These are phyloP conservation scores for Crossaster papposus DNA, from an alignment of 53 echinoderm and acorn worm species.

Conservation along the genomic window DNA sequence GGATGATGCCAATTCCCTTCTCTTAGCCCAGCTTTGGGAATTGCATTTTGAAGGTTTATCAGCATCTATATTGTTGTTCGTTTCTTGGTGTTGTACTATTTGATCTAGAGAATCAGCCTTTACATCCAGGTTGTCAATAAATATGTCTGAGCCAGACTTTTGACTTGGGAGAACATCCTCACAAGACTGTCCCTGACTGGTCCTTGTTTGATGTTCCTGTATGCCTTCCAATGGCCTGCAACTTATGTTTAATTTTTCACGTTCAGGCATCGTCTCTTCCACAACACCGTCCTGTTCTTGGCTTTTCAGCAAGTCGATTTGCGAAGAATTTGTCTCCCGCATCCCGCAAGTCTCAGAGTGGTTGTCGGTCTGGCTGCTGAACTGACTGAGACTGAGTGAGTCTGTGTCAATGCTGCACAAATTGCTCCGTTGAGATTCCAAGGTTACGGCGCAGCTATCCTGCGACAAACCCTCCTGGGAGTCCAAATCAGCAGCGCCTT, in stretches of 20 bases:
- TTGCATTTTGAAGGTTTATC: not conserved
- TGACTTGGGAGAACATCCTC: not conserved
- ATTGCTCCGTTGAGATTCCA: slow-evolving; percentile 31
- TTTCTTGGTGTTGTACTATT: not conserved
- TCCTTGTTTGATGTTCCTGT: not conserved
- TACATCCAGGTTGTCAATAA: not conserved
- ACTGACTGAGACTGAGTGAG: slow-evolving; percentile 32
- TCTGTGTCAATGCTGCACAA: slow-evolving; percentile 66
- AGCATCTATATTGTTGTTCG: not conserved
- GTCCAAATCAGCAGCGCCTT: not conserved
- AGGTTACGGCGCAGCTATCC: not conserved
- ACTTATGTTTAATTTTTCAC: not conserved
- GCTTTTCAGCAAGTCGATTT: not conserved
- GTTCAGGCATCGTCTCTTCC: not conserved
- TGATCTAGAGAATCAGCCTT: not conserved
- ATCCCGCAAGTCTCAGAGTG: slow-evolving; percentile 1
- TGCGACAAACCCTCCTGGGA: slow-evolving; percentile 15
- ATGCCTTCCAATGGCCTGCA: not conserved
- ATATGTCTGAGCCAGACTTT: not conserved
- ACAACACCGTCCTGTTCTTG: slow-evolving; percentile 6
- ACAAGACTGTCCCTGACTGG: not conserved
- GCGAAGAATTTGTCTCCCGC: slow-evolving; percentile 7
- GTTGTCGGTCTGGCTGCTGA: slow-evolving; percentile 19
- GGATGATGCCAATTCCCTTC: not conserved
- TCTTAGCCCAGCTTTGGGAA: not conserved